Percentiles rank a stretch among this genome's conserved stretches.
Conservation (phyloP, 2,797 vertebrate species). For the Thunnus albacares region DNA sequence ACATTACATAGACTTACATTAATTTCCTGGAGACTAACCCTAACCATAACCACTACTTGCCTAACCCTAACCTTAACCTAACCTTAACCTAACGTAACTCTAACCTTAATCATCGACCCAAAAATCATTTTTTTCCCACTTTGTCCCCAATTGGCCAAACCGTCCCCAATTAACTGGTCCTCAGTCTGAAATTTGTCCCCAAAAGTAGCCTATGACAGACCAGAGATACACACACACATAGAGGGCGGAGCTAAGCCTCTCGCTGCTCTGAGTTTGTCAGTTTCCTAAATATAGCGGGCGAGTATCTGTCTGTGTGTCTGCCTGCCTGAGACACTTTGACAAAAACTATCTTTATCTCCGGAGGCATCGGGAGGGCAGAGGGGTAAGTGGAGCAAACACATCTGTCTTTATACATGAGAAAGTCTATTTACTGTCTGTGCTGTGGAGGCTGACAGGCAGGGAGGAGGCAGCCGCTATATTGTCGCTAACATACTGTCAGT, state of each 20-base stretch:
- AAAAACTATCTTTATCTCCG: neutral
- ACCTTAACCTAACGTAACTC: too few species aligned
- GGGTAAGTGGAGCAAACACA: conserved; percentile 52
- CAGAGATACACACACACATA: too few species aligned
- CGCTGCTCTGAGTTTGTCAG: conserved; percentile 68
- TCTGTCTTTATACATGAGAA: neutral
- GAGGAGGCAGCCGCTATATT: neutral
- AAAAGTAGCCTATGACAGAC: too few species aligned
- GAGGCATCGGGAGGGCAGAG: neutral
- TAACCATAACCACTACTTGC: too few species aligned
- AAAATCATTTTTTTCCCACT: too few species aligned
- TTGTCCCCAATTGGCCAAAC: too few species aligned
- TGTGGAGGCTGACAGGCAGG: neutral
- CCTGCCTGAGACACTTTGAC: conserved; percentile 15
- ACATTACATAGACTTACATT: too few species aligned
- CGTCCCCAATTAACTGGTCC: too few species aligned
- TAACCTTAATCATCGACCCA: too few species aligned
- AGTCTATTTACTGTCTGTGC: neutral
- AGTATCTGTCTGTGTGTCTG: neutral
- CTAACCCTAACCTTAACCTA: too few species aligned
- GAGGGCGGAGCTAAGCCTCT: conserved; percentile 56
- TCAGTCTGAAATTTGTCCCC: too few species aligned
- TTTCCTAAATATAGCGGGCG: conserved; percentile 74
- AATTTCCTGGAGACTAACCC: too few species aligned
- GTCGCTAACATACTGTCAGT: neutral